Conservation (phyloP, 2,888 invertebrate genomes). For the Aspidiotus destructor region DNA sequence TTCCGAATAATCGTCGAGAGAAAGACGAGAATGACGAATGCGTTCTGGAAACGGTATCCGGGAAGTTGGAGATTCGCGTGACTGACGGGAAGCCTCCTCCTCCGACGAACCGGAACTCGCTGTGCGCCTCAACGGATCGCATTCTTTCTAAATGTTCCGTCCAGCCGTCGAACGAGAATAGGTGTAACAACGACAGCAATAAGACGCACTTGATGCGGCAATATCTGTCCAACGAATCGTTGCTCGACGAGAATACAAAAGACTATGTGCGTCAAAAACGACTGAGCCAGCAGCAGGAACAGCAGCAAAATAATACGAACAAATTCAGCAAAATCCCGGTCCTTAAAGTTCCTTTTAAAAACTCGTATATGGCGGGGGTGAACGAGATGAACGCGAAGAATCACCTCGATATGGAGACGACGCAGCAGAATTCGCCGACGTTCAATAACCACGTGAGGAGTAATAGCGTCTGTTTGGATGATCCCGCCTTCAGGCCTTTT, state of each 20-base stretch:
- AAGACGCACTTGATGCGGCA: constrained; percentile 2
- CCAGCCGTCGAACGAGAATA: constrained; percentile 7
- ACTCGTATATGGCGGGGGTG: constrained; percentile 15
- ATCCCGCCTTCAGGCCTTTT: not conserved
- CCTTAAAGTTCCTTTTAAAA: constrained; percentile 22
- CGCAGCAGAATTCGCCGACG: not conserved
- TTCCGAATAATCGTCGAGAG: not conserved
- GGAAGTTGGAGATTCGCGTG: constrained; percentile 72
- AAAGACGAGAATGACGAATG: constrained; percentile 6
- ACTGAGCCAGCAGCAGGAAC: constrained; percentile 9
- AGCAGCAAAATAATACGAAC: constrained; percentile 4
- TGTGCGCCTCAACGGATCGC: constrained; percentile 15
- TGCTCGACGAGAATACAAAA: constrained; percentile 14
- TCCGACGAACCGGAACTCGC: constrained; percentile 7
- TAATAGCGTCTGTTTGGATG: not conserved
- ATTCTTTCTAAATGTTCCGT: constrained; percentile 22
- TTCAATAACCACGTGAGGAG: not conserved
- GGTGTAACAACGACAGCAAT: not conserved
- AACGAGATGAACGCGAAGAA: not conserved
- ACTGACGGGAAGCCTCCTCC: constrained; percentile 37
- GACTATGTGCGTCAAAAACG: constrained; percentile 13
- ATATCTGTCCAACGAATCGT: constrained; percentile 15
- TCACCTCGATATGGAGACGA: not conserved
- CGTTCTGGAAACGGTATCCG: constrained; percentile 50
- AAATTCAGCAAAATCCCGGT: constrained; percentile 35